phyloP scores from a whole-genome alignment of 2,113 vertebrate genomes.

The Callocephalon fimbriatum region DNA sequence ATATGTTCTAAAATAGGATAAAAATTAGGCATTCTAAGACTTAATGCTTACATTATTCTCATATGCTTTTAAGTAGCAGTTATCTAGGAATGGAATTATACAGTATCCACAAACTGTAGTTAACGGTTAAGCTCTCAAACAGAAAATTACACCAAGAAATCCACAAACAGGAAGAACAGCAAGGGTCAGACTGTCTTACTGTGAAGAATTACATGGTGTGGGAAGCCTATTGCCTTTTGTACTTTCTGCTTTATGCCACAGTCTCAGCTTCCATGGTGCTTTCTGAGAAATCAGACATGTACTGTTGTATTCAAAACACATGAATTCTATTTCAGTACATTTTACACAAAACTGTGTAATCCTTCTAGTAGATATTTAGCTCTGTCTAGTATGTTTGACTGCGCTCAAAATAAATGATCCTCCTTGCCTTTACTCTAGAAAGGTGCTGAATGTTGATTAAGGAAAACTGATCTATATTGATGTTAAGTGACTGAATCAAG shows the following conservation, averaged over 20 bases:
- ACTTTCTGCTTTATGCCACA: neutral
- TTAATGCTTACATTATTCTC: neutral
- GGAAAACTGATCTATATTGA: neutral
- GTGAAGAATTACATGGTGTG: neutral
- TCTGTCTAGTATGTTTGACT: neutral
- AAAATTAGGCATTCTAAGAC: neutral
- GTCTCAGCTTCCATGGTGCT: neutral
- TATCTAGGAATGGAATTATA: neutral
- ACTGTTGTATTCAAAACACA: neutral
- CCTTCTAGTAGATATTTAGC: neutral
- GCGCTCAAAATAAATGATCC: neutral
- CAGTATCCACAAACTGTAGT: neutral
- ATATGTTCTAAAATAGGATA: neutral
- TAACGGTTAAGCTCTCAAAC: slow-evolving; percentile 7
- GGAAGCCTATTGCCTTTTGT: neutral
- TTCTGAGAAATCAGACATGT: neutral
- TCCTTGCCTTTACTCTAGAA: neutral
- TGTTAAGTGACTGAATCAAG: neutral
- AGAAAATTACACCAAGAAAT: slow-evolving; percentile 35
- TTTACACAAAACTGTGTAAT: neutral
- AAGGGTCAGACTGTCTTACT: neutral
- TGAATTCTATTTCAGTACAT: neutral
- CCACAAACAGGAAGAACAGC: neutral
- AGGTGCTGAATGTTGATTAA: neutral
- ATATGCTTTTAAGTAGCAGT: neutral